These are phyloP conservation scores for Venturia canescens DNA, from an alignment of 1,140 invertebrate species.

Conservation along the genomic window DNA sequence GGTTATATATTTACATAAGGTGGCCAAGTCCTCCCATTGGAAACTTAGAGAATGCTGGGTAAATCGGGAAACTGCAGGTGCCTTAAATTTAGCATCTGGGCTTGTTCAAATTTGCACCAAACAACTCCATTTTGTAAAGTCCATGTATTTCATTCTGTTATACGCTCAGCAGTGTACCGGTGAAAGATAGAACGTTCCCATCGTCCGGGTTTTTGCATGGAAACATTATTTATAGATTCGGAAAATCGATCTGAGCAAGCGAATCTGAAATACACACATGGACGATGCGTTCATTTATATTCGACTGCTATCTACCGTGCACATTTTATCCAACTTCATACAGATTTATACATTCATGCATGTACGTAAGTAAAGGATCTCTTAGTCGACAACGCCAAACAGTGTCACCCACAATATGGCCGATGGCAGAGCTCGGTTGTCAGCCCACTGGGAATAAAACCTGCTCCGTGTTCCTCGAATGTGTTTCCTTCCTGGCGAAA, in stretches of 20 bases:
- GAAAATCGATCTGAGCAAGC: not conserved
- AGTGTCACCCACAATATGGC: not conserved
- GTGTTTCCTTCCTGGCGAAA: conserved; percentile 52
- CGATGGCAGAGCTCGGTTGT: not conserved
- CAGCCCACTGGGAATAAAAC: not conserved
- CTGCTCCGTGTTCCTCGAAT: not conserved
- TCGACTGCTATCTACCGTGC: not conserved
- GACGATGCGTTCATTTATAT: no score
- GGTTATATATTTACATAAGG: no score
- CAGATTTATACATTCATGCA: not conserved
- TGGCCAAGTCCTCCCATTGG: no score
- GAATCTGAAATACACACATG: not conserved
- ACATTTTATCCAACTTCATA: not conserved
- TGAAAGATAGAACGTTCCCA: not conserved
- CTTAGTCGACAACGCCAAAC: not conserved
- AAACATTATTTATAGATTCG: not conserved
- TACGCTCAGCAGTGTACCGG: not conserved
- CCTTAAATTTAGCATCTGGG: no score
- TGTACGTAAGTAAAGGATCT: not conserved
- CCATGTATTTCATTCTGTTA: no score
- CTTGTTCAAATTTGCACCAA: no score
- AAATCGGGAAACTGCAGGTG: no score
- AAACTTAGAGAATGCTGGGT: no score
- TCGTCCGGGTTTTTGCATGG: not conserved
- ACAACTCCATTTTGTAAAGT: no score